Evolutionary conservation across 2,888 invertebrate genomes (phyloP), one percentile per base, ranked within the genome.

Genomic region (Trisateles emortualis): DNA sequence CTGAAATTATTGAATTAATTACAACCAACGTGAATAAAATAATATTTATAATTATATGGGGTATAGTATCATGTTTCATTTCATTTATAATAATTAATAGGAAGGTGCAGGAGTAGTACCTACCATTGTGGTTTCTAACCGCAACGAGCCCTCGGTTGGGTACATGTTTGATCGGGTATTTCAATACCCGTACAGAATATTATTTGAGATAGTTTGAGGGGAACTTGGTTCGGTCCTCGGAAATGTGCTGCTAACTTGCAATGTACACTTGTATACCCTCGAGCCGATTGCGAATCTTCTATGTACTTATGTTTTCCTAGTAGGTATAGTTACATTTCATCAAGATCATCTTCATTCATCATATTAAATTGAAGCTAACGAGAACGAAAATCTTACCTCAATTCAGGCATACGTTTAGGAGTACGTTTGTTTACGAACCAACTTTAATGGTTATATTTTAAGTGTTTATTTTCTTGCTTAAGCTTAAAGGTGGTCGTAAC

Each of bases 31-130:
- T 24, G 47, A 33, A 16, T 16, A 30, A 16, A 9, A 47, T 26
- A 40, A 26, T 41, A 30, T 43, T 43, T 33, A 24, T 33, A 38
- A 53, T 53, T 48, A 33, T 24, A 22, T 46, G 36, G 46, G 19
- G 36, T 16, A 30, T 30, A 22, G 8, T 8, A 8, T 22, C 17
- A 14, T 13, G 49, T 41, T 17, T 35, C 22, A 39, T 39, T 40
- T 32, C 19, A 39, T 55, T 51, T 29, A 39, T 30, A 50, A 50
- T 38, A 36, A 55, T 55, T 50, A 42, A 46, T 38, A 26, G 41
- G 16, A 26, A 6, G 35, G 10, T 17, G 17, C n/a, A n/a, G 9
- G 22, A 2, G 5, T 22, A 26, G 9, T n/a, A n/a, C 22, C 17
- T 17, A n/a, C 24, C 36, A 16, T 24, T 29, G 10, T 24, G 13